A percentile compares a stretch with the other conserved stretches of the same genome.
These are phyloP conservation scores for Ceratothoa steindachneri DNA, from an alignment of 2,888 invertebrate species.

Conservation along the genomic window DNA sequence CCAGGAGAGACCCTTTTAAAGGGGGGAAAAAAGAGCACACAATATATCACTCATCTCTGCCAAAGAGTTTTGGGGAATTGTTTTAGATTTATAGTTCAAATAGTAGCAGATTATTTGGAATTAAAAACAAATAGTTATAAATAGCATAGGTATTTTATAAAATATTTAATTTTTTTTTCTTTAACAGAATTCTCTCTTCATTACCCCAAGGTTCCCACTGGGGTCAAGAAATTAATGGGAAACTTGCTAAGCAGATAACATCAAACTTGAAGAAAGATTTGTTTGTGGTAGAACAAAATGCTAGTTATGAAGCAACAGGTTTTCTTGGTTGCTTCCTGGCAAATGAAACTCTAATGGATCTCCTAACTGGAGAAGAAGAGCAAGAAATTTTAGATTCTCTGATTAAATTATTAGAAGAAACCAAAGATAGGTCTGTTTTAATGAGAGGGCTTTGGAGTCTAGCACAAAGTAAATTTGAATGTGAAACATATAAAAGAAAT, in stretches of 20 bases:
- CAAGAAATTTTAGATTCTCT: slow-evolving; percentile 9
- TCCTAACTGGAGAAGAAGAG: slow-evolving; percentile 9
- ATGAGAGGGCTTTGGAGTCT: slow-evolving; percentile 32
- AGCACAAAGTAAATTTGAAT: slow-evolving; percentile 26
- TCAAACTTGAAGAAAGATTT: slow-evolving; percentile 27
- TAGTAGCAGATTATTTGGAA: no score
- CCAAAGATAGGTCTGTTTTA: slow-evolving; percentile 24
- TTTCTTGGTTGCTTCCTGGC: slow-evolving; percentile 29
- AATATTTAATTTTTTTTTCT: neutral
- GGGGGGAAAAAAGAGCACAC: no score
- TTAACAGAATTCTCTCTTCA: neutral
- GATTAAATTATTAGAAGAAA: slow-evolving; percentile 23
- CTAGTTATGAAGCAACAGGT: slow-evolving; percentile 28
- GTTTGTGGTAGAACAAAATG: slow-evolving; percentile 8
- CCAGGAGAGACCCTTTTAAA: no score
- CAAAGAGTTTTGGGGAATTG: no score
- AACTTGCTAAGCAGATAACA: slow-evolving; percentile 9
- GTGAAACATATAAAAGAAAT: slow-evolving; percentile 17
- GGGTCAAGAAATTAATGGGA: neutral
- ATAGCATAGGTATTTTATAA: no score
- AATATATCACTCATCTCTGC: no score
- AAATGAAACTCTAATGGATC: slow-evolving; percentile 18
- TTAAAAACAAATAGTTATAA: no score
- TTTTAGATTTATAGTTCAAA: no score
- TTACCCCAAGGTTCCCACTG: neutral